Evolutionary conservation across 2,113 vertebrate species (phyloP), one percentile per base, ranked within the genome.

Genomic region (Actenoides hombroni): DNA sequence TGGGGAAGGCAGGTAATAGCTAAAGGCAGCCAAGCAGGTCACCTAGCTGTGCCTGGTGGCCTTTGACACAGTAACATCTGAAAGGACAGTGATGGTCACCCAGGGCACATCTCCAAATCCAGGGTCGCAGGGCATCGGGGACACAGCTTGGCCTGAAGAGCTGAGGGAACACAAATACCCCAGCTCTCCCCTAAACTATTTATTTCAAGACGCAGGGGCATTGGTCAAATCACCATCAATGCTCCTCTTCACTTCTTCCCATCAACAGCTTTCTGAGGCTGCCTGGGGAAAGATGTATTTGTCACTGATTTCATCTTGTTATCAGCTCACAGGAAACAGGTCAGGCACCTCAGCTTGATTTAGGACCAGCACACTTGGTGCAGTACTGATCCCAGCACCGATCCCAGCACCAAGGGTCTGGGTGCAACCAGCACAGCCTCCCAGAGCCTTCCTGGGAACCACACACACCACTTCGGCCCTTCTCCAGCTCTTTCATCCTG

Each of bases 381-480:
- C n/a, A n/a, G n/a, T n/a, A n/a, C n/a, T n/a, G n/a, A n/a, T n/a
- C n/a, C 37, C 37, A 65, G 23, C 57, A 26, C 57, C 23, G 57
- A 73, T 56, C 54, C 78, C 69, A 71, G 19, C 44, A 39, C 51
- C 2, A 1, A 35, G 56, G 40, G 37, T 54, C 56, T 1, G 0
- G 39, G 10, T 85, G 23, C 0, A 0, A 39, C 17, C 61, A 42
- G 28, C 0, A 0, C 65, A 88, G 73, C 23, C 39, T 60, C 35
- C 26, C 31, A 13, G 49, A 82, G 40, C 70, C 57, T 37, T 11
- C 33, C 29, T 2, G 0, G 16, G 69, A 75, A 2, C 60, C 20
- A 70, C 60, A 70, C 60, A 18, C 8, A 13, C 4, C 35, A 2
- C 39, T 80, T 33, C 83, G 88, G 60, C 60, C 60, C 48, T 44